Evolutionary conservation across 37 sponge, comb jelly and placozoan species (phyloP), one percentile per base, ranked within the genome.

Genomic region (Cliona cf. orientalis): DNA sequence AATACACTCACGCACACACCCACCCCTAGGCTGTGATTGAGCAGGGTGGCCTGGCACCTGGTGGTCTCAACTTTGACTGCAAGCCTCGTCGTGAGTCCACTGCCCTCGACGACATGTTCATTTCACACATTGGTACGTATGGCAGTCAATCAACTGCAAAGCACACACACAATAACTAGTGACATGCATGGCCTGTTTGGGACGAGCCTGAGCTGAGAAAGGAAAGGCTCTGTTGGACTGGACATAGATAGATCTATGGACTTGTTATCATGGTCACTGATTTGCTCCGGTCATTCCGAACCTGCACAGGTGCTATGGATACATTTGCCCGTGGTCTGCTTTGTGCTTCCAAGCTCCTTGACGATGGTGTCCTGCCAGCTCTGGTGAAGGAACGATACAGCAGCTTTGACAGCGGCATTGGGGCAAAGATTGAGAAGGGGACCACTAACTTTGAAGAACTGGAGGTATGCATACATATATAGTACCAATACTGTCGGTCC

Each of bases 11-110:
- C 63, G n/a, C 63, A 61, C 23, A 61, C 23, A 61, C 23, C 12
- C 28, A 61, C 29, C 67, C 41, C 0, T 34, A 89, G 90, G 85
- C 68, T 3, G 57, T 89, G 22, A 41, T 89, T 9, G 90, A 89
- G 64, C 85, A 84, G 53, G 90, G 80, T 37, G 90, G 90, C 12
- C 61, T 89, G 41, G 69, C 85, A 5, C 78, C 89, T 31, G 90
- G 90, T 26, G 90, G 90, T 7, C 84, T 89, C 57, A 89, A 89
- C 60, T 89, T 89, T 72, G 90, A 89, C 75, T 89, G 90, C 46
- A 89, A 89, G 56, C 85, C 84, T 9, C 80, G 90, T 2, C 66
- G 90, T 31, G 90, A 89, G 53, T 89, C 90, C 26, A 89, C 39
- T 73, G 85, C 75, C 19, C 77, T 84, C 53, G 72, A 71, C 32